These are phyloP conservation scores for Phrynocephalus vlangalii DNA, from an alignment of 2,797 vertebrate genomes.

Conservation along the genomic window DNA sequence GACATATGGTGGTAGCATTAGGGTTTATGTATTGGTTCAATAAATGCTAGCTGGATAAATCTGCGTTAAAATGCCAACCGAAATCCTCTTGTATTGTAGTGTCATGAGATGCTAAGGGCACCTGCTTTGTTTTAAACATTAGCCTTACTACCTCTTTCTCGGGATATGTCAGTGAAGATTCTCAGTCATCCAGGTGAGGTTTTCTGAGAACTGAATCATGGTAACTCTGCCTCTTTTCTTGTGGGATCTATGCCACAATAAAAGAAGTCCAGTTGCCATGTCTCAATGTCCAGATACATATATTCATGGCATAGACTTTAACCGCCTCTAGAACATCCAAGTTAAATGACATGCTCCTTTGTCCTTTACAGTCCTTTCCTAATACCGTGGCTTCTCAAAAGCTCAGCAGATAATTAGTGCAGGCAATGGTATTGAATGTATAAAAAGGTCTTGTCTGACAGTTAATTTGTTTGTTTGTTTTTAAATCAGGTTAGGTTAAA, in stretches of 20 bases:
- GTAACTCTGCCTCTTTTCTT: too few species aligned
- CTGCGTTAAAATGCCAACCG: too few species aligned
- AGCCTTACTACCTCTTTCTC: neutral
- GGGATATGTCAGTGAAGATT: neutral
- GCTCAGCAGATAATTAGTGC: neutral
- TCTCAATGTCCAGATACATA: neutral
- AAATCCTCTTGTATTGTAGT: too few species aligned
- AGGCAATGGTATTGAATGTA: neutral
- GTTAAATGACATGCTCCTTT: neutral
- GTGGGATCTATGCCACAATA: too few species aligned
- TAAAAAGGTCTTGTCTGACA: neutral
- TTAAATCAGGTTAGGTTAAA: constrained; percentile 91
- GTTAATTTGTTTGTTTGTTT: constrained; percentile 4
- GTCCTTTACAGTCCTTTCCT: neutral
- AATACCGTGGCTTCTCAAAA: neutral
- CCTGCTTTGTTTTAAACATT: neutral
- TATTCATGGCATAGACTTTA: neutral
- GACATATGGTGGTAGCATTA: neutral
- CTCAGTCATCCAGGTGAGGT: too few species aligned
- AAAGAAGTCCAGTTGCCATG: too few species aligned
- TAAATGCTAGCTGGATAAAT: too few species aligned
- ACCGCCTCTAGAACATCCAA: neutral
- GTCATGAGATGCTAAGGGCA: neutral
- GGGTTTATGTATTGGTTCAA: neutral
- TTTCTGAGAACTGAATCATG: too few species aligned